phyloP scores from a whole-genome alignment of 2,797 vertebrate genomes.

The Champsocephalus esox region DNA sequence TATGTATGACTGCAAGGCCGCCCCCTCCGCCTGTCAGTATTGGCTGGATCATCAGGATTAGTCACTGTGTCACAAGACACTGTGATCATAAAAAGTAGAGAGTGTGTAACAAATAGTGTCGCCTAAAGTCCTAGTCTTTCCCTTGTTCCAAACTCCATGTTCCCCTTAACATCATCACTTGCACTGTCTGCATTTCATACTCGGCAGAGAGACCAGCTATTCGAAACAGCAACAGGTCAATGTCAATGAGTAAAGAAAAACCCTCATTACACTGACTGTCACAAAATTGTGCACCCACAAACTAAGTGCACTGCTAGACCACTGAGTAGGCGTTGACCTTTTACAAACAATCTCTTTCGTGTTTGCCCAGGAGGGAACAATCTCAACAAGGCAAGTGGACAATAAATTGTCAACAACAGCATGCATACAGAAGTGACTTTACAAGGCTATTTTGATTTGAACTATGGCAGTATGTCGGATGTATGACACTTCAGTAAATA shows the following conservation, averaged over 20 bases:
- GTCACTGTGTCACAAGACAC: not conserved
- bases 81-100: not conserved
- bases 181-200: slow-evolving; percentile 3
- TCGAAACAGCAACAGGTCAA: slow-evolving; percentile 17
- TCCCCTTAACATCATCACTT: slow-evolving; percentile 13
- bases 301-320: slow-evolving; percentile 43
- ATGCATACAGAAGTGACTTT: slow-evolving; percentile 18
- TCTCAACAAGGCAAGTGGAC: slow-evolving; percentile 43
- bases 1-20: not conserved
- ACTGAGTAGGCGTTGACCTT: slow-evolving; percentile 63
- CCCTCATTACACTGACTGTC: slow-evolving; percentile 5
- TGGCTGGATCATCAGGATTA: not conserved
- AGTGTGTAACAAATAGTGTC: slow-evolving; percentile 8
- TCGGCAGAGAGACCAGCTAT: slow-evolving; percentile 8
- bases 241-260: slow-evolving; percentile 19
- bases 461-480: slow-evolving; percentile 27
- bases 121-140: slow-evolving; percentile 22
- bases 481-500: slow-evolving; percentile 64
- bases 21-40: not conserved
- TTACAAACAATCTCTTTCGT: slow-evolving; percentile 59
- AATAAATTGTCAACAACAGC: slow-evolving; percentile 36
- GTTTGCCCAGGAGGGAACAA: slow-evolving; percentile 29
- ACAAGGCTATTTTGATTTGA: slow-evolving; percentile 38
- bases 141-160: slow-evolving; percentile 57
- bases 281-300: slow-evolving; percentile 42